phyloP scores from a whole-genome alignment of 2,113 vertebrate genomes.

The Urocolius indicus region DNA sequence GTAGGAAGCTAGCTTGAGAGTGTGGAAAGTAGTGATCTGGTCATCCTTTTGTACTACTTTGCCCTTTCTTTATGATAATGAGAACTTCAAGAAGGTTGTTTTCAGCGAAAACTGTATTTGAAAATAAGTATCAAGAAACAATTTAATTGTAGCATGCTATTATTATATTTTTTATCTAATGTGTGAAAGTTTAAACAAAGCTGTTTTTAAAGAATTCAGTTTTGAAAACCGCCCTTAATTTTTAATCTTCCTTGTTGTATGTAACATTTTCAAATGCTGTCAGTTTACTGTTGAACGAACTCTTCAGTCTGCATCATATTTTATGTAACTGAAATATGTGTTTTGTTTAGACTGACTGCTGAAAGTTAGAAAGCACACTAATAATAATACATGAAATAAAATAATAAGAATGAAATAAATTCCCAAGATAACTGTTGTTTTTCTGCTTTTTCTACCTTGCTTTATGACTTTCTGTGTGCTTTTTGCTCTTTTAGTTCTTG shows the following conservation, averaged over 20 bases:
- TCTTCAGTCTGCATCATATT: not conserved
- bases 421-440: not conserved
- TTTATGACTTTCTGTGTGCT: not conserved
- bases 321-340: not conserved
- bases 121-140: not conserved
- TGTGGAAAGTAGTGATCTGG: not conserved
- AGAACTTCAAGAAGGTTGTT: not conserved
- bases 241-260: not conserved
- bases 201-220: not conserved
- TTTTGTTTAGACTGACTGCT: not conserved
- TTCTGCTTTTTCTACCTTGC: not conserved
- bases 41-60: not conserved
- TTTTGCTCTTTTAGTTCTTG: not conserved
- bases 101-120: not conserved
- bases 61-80: not conserved
- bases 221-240: not conserved
- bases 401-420: accelerated
- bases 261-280: not conserved
- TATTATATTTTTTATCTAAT: not conserved
- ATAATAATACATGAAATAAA: not conserved
- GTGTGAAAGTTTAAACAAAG: not conserved
- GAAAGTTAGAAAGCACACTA: not conserved
- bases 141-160: not conserved
- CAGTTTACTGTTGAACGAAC: not conserved
- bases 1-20: not conserved